Evolutionary conservation across 1,140 invertebrate species (phyloP).

Genomic region (Venturia canescens): DNA sequence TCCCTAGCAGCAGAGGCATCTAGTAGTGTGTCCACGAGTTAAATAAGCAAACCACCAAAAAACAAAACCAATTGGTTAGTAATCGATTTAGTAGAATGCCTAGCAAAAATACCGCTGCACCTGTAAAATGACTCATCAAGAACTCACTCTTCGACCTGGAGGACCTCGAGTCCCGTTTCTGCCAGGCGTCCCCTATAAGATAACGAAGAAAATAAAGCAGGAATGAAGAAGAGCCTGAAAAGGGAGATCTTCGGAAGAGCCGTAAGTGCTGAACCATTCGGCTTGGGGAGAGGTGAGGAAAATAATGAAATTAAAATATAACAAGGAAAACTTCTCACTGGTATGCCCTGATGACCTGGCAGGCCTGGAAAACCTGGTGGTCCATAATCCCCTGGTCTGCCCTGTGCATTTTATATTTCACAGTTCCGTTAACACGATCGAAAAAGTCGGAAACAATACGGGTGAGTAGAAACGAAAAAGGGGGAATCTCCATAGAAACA

Average conservation of each 20-base stretch:
- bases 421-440: slow-evolving; percentile 3
- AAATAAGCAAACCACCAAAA: slow-evolving; percentile 30
- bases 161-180: slow-evolving; percentile 70
- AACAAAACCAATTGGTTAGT: slow-evolving; percentile 33
- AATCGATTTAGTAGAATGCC: slow-evolving; percentile 12
- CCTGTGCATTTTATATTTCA: slow-evolving; percentile 59
- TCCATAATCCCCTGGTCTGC: slow-evolving; percentile 71
- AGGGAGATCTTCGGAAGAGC: not conserved
- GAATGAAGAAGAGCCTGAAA: slow-evolving; percentile 34
- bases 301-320: slow-evolving; percentile 35
- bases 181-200: slow-evolving; percentile 72
- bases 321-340: slow-evolving; percentile 67
- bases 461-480: not conserved
- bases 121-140: not conserved
- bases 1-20: slow-evolving; percentile 9
- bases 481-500: no score
- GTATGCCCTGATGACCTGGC: slow-evolving; percentile 72
- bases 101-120: not conserved
- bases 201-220: slow-evolving; percentile 46
- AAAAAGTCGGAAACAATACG: not conserved
- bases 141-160: slow-evolving; percentile 70
- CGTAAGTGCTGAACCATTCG: no score
- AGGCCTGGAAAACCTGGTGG: slow-evolving; percentile 73
- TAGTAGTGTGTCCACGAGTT: not conserved
- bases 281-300: slow-evolving; percentile 16